Conservation (phyloP, 2,888 invertebrate genomes). For the Hypena proboscidalis region DNA sequence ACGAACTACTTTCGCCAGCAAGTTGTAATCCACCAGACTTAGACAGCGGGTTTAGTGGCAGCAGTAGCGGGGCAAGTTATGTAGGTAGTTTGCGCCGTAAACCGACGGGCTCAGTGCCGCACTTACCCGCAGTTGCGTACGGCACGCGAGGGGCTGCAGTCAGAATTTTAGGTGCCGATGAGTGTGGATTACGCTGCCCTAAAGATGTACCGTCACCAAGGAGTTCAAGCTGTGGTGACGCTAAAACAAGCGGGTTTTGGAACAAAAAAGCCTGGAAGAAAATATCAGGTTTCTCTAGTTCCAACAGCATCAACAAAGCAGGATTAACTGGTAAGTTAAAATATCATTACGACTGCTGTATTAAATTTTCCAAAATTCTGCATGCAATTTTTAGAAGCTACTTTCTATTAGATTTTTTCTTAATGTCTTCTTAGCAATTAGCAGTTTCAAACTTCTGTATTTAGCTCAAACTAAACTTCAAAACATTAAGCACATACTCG, state of each 20-base stretch:
- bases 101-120: slow-evolving; percentile 80
- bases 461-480: slow-evolving; percentile 65
- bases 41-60: slow-evolving; percentile 93
- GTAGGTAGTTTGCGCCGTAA: slow-evolving; percentile 88
- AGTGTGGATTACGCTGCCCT: slow-evolving; percentile 71
- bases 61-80: slow-evolving; percentile 93
- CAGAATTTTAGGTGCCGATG: slow-evolving; percentile 76
- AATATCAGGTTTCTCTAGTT: slow-evolving; percentile 90
- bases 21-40: slow-evolving; percentile 88
- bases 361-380: slow-evolving; percentile 19
- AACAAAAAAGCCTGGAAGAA: slow-evolving; percentile 92
- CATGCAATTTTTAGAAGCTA: slow-evolving; percentile 33
- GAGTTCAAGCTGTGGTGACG: slow-evolving; percentile 80
- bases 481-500: slow-evolving; percentile 44
- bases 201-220: slow-evolving; percentile 73
- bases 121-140: slow-evolving; percentile 81
- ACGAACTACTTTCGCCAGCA: slow-evolving; percentile 89
- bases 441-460: slow-evolving; percentile 60
- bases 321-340: slow-evolving; percentile 88
- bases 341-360: not conserved
- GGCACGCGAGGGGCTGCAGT: slow-evolving; percentile 80
- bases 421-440: slow-evolving; percentile 23
- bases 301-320: slow-evolving; percentile 89
- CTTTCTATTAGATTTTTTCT: slow-evolving; percentile 23
- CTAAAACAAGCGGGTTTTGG: slow-evolving; percentile 87